Conservation (phyloP, 1,140 invertebrate species). For the Paramacrobiotus metropolitanus region DNA sequence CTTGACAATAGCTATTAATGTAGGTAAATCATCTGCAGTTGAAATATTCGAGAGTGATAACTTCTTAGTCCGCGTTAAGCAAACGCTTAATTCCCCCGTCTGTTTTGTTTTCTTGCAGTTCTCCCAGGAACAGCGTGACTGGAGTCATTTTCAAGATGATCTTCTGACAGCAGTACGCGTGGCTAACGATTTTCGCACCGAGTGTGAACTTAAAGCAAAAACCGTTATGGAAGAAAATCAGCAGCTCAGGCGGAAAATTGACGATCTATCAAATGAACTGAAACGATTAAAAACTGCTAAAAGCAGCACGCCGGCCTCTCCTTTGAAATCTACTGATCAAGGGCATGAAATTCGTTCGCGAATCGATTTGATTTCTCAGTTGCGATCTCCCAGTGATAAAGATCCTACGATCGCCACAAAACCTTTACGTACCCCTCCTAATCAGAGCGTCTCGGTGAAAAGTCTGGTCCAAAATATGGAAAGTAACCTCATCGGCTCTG, state of each 20-base stretch:
- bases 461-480: neutral
- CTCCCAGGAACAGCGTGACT: conserved; percentile 40
- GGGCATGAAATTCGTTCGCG: neutral
- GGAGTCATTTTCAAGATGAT: conserved; percentile 79
- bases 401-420: neutral
- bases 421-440: neutral
- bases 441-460: neutral
- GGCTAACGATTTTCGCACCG: conserved; percentile 66
- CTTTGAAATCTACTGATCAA: neutral
- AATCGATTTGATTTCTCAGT: neutral
- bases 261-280: conserved; percentile 46
- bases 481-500: too few species aligned
- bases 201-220: conserved; percentile 41
- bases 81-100: too few species aligned
- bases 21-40: neutral
- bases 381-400: neutral
- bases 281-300: conserved; percentile 35
- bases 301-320: conserved; percentile 4
- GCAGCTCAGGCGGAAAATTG: conserved; percentile 45
- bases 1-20: neutral
- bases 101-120: conserved; percentile 11
- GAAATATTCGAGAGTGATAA: neutral
- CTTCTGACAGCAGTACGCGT: conserved; percentile 71
- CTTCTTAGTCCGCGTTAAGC: too few species aligned
- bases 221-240: conserved; percentile 56